Evolutionary conservation across 2,797 vertebrate genomes (phyloP), one percentile per base, ranked within the genome.

Genomic region (Lateolabrax maculatus): DNA sequence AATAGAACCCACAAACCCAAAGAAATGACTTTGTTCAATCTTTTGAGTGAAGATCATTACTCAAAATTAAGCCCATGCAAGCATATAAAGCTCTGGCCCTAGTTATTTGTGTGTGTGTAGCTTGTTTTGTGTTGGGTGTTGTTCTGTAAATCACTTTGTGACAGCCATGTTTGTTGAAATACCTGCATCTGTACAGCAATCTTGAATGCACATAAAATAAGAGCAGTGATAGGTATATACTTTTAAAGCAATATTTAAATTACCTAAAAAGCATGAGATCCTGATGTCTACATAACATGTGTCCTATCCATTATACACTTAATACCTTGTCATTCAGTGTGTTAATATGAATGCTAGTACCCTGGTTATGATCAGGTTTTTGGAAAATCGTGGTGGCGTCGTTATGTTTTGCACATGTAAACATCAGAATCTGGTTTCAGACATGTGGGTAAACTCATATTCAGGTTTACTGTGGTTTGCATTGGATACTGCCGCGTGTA

Each of bases 1-100:
- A 84, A 58, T 21, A 51, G 25, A 76, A 49, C 37, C 41, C 65
- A 41, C 4, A 31, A 68, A n/a, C n/a, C n/a, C n/a, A 85, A 57
- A 56, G 64, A 66, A 61, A 73, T 84, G 71, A 70, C 56, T 73
- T 57, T 51, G 34, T 52, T 18, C 13, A 0, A 31, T 68, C 61
- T 69, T 73, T 49, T 27, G 43, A 58, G 39, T 13, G 27, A 74
- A 67, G 72, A 55, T 70, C 48, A 74, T 79, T 43, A 29, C 56
- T 78, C 65, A 62, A n/a, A n/a, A n/a, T n/a, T n/a, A n/a, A n/a
- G n/a, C 64, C 73, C 21, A 43, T 31, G 63, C 39, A 51, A 27
- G 51, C 52, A 69, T 6, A 48, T 36, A 70, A 69, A 19, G 27
- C 25, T 46, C 5, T 27, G 52, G 25, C 34, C 29, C 36, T 1